phyloP scores from a whole-genome alignment of 2,113 vertebrate species.

The Cheirogaleus medius region DNA sequence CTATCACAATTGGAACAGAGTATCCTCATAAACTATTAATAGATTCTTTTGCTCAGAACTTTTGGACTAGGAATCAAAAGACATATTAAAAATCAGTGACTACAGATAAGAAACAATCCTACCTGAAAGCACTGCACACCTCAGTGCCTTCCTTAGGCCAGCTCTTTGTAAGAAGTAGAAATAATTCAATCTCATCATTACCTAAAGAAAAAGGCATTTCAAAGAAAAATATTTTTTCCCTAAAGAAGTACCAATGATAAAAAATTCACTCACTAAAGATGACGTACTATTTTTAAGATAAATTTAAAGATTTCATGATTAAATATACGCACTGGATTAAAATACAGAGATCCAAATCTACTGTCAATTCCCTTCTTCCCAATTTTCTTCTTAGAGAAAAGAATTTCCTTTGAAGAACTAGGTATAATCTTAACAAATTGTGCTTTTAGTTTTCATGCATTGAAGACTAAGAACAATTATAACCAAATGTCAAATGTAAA shows the following conservation, averaged over 20 bases:
- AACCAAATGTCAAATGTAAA: not conserved
- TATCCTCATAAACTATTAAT: not conserved
- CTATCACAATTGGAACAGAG: not conserved
- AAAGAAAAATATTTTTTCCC: not conserved
- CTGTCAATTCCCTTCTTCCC: not conserved
- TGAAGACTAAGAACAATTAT: not conserved
- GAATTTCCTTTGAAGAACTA: not conserved
- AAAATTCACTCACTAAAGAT: slow-evolving; percentile 20
- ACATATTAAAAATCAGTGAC: not conserved
- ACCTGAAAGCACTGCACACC: not conserved
- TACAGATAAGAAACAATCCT: not conserved
- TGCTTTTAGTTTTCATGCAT: not conserved
- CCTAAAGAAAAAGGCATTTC: not conserved
- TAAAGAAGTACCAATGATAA: not conserved
- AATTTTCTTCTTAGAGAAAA: not conserved
- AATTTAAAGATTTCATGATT: not conserved
- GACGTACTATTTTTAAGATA: not conserved
- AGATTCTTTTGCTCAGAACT: not conserved
- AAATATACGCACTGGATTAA: not conserved
- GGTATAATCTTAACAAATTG: not conserved
- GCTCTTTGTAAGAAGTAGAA: not conserved
- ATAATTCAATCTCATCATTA: not conserved
- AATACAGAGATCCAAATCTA: not conserved
- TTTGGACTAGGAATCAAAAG: not conserved
- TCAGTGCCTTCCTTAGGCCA: not conserved